phyloP scores from a whole-genome alignment of 2,888 invertebrate species.

The Coleophora flavipennella region DNA sequence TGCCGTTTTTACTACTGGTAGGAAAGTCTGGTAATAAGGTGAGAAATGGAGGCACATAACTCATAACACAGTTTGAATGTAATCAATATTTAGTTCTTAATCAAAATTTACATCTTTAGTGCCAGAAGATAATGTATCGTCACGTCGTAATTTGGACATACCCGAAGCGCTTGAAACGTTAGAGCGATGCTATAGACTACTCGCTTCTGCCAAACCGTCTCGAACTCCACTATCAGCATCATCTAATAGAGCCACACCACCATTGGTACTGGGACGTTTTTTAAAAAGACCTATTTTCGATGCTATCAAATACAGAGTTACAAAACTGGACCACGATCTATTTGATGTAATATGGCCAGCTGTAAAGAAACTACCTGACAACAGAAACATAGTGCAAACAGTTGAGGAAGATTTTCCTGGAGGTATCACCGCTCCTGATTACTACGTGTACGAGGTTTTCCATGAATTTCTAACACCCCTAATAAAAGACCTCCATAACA shows the following conservation, averaged over 20 bases:
- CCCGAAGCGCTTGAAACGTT: constrained; percentile 80
- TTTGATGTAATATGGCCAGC: constrained; percentile 93
- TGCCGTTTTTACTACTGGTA: too few relatives aligned
- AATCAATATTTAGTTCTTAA: constrained; percentile 5
- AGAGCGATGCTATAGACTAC: constrained; percentile 82
- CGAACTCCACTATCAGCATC: constrained; percentile 74
- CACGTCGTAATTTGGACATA: constrained; percentile 79
- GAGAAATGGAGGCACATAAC: too few relatives aligned
- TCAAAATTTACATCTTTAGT: constrained; percentile 61
- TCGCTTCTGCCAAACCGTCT: constrained; percentile 74
- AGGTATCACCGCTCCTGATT: constrained; percentile 87
- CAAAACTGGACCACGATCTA: constrained; percentile 87
- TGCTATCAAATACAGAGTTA: constrained; percentile 80
- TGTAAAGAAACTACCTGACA: constrained; percentile 81
- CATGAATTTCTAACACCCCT: constrained; percentile 86
- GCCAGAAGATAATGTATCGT: constrained; percentile 81
- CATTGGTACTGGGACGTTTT: constrained; percentile 78
- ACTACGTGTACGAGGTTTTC: constrained; percentile 88
- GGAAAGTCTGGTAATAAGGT: too few relatives aligned
- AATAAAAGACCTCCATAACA: constrained; percentile 83
- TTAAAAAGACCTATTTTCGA: constrained; percentile 82
- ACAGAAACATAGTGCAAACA: constrained; percentile 66
- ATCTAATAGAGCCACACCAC: constrained; percentile 69
- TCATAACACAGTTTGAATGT: too few relatives aligned
- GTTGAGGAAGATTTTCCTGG: constrained; percentile 81